Evolutionary conservation across 2,797 vertebrate genomes (phyloP).

Genomic region (Falco rusticolus): DNA sequence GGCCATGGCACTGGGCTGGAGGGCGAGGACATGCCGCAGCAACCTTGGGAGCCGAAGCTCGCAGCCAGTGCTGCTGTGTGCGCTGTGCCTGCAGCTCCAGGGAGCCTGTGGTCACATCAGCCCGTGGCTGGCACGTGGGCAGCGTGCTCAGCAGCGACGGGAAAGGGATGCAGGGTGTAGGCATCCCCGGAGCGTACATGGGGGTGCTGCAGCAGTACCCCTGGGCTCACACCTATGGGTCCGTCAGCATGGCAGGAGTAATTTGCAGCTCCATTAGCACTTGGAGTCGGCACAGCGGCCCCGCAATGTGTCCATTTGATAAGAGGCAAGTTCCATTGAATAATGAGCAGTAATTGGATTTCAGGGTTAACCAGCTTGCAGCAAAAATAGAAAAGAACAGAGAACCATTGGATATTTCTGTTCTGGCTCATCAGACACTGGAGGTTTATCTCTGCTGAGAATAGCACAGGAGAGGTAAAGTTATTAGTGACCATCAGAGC

Average conservation of each 20-base stretch:
- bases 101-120: neutral
- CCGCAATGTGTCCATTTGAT: conserved; percentile 45
- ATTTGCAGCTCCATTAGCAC: conserved; percentile 61
- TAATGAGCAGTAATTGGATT: conserved; percentile 78
- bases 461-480: conserved; percentile 63
- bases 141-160: rapidly evolving
- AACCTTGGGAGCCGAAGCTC: neutral
- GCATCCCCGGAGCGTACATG: rapidly evolving
- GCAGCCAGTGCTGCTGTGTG: rapidly evolving
- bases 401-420: conserved; percentile 67
- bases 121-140: rapidly evolving
- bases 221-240: neutral
- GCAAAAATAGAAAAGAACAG: conserved; percentile 53
- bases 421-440: conserved; percentile 72
- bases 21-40: rapidly evolving
- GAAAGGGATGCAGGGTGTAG: neutral
- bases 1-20: rapidly evolving
- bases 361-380: conserved; percentile 72
- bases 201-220: too few relatives aligned
- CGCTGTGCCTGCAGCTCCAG: rapidly evolving
- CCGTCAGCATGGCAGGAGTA: neutral
- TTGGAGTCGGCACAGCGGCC: neutral
- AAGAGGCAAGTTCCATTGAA: conserved; percentile 60
- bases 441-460: conserved; percentile 71
- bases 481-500: conserved; percentile 69